phyloP scores from a whole-genome alignment of 2,113 vertebrate genomes.

The Bos taurus region DNA sequence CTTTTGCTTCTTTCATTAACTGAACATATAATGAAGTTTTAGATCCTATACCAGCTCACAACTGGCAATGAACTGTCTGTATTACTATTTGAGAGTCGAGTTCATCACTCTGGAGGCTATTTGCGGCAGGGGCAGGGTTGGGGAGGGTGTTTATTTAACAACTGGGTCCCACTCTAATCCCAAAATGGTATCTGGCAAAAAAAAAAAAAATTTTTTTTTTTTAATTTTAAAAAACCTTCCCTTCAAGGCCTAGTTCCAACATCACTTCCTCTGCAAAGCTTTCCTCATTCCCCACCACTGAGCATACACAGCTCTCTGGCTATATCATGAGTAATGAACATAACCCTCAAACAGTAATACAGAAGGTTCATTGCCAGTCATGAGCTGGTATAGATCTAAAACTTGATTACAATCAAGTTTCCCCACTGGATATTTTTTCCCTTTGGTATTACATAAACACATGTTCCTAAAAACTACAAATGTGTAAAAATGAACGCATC shows the following conservation, averaged over 20 bases:
- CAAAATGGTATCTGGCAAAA: neutral
- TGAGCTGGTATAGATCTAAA: neutral
- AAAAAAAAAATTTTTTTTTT: neutral
- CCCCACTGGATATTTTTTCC: neutral
- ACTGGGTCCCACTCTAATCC: neutral
- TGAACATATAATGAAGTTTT: neutral
- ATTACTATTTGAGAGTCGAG: neutral
- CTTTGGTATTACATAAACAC: neutral
- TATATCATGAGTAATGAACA: neutral
- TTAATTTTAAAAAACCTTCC: neutral
- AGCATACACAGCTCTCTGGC: neutral
- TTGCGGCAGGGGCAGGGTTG: neutral
- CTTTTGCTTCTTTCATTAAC: neutral
- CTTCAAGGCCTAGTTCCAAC: neutral
- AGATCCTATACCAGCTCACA: neutral
- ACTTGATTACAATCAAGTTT: neutral
- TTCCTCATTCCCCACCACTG: neutral
- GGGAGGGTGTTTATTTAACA: neutral
- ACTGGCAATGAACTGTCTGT: neutral
- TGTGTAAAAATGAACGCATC: neutral
- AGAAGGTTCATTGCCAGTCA: neutral
- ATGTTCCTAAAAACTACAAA: constrained; percentile 4
- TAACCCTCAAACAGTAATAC: neutral
- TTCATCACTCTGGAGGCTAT: neutral
- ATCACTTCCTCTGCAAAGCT: neutral